Base-by-base conservation (phyloP, 2,888 invertebrate species). In the Gryllus longicercus region DNA sequence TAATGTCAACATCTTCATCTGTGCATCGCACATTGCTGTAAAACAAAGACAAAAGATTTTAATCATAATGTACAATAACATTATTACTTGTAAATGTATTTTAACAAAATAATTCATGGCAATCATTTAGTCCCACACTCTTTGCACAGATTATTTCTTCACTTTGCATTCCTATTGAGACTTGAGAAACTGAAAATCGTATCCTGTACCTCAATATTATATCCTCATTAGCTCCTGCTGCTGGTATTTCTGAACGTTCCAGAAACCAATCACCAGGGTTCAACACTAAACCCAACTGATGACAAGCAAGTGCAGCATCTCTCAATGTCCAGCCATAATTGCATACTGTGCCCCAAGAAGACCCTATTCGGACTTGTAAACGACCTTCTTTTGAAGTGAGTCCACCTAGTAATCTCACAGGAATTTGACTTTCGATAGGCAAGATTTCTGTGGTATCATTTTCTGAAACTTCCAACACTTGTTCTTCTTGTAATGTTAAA, bases 301-400 rank as follows among this genome's bases (percentile, higher is more conserved):
- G 95, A 85, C 99, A 99, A 1, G 96, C 97, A 78, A 99, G 88
- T 0, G 97, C 96, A 0, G 99, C 97, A 85, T 96, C 94, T 76
- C 92, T 90, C 25, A 96, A 93, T 76, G 94, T 97, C 98, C 99
- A 99, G 77, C 95, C 95, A 86, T 99, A 96, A 87, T 96, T 96
- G 86, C 99, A 99, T 1, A 99, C 96, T 0, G 98, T 98, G 63
- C 99, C 99, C 99, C 99, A 99, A 86, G 93, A 92, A 0, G 93
- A 94, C 81, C 94, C 92, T 12, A 98, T 89, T 84, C 93, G 91
- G 0, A 98, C 91, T 89, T 96, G 95, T 74, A 96, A 86, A 83
- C 98, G 90, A 0, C 99, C 99, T 88, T 98, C 97, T 74, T 92
- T 91, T 79, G 91, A 91, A 2, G 93, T 93, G 82, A 91, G 90